Base-by-base conservation (phyloP, 2,888 invertebrate species). In the Eustalomyia histrio region DNA sequence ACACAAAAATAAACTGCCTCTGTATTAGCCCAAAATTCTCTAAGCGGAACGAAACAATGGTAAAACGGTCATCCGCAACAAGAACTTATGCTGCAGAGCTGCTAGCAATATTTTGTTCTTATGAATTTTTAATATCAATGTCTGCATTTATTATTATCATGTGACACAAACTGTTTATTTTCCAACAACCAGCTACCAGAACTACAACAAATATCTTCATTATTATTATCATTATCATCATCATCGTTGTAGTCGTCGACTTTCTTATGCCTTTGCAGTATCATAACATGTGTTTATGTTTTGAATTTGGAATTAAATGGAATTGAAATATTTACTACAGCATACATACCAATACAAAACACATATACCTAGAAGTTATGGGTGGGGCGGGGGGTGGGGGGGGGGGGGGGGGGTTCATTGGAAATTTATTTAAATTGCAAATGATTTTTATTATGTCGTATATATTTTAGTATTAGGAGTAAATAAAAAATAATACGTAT, bases 31-130 rank as follows among this genome's bases (percentile, higher is more conserved):
- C 4, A 21, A 72, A 61, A 72, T 74, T 75, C 35, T 69, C 29
- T 74, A 82, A 83, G 84, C 72, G 80, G 79, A 84, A 83, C 84
- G 88, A 86, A 88, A 87, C 88, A 86, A 86, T 88, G 89, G 88
- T 87, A 87, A 86, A 86, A 87, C 80, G 88, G 89, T 87, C 88
- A 88, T 88, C 88, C 85, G 88, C 88, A 88, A 88, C 85, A 84
- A 81, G 80, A 83, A 75, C 64, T 68, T 75, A 24, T 63, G 81
- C 81, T 74, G 78, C 69, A 60, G 65, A 74, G 65, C 80, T 69
- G 73, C 47, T 35, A 29, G 43, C 53, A 64, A 43, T 58, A 39
- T 39, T 33, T 47, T 16, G 61, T 50, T 64, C 12, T 47, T 73
- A 71, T 74, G 67, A 71, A 74, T 74, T 67, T 81, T 78, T 55